Percentiles rank a stretch among this genome's conserved stretches.
phyloP scores from a whole-genome alignment of 2,888 invertebrate genomes.

The Bombylius major region DNA sequence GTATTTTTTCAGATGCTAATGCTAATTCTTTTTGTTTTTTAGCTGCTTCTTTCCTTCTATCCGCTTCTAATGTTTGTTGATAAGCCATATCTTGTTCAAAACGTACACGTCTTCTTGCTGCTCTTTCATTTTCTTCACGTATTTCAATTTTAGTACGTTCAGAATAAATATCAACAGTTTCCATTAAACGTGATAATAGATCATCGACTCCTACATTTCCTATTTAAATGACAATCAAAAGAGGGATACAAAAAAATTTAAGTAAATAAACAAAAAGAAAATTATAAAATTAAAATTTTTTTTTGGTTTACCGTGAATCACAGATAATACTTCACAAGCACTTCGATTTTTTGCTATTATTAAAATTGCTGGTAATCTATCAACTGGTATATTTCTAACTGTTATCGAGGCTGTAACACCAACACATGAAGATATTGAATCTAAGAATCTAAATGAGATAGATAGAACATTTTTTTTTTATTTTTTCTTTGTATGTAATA shows the following conservation, averaged over 20 bases:
- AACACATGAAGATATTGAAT: slow-evolving; percentile 61
- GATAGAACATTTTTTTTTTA: not conserved
- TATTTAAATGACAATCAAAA: slow-evolving; percentile 10
- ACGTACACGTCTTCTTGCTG: slow-evolving; percentile 79
- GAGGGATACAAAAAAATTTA: not conserved
- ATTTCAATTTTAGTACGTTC: slow-evolving; percentile 67
- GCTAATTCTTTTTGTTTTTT: slow-evolving; percentile 56
- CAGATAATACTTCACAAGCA: slow-evolving; percentile 79
- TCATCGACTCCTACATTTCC: slow-evolving; percentile 79
- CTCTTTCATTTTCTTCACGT: slow-evolving; percentile 74
- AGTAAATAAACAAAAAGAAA: not conserved
- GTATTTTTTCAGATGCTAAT: slow-evolving; percentile 55
- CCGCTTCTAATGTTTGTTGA: slow-evolving; percentile 65
- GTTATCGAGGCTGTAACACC: slow-evolving; percentile 75
- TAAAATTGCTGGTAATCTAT: slow-evolving; percentile 77
- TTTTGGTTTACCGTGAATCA: slow-evolving; percentile 61
- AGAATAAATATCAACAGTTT: slow-evolving; percentile 73
- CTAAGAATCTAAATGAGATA: slow-evolving; percentile 47
- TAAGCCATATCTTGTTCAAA: slow-evolving; percentile 91
- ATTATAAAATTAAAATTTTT: not conserved
- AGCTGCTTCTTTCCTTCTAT: slow-evolving; percentile 77
- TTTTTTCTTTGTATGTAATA: not conserved
- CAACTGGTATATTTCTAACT: slow-evolving; percentile 71
- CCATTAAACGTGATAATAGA: slow-evolving; percentile 72
- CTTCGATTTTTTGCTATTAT: slow-evolving; percentile 80